These are phyloP conservation scores for Thelaira solivaga DNA, from an alignment of 2,888 invertebrate genomes.

Conservation along the genomic window DNA sequence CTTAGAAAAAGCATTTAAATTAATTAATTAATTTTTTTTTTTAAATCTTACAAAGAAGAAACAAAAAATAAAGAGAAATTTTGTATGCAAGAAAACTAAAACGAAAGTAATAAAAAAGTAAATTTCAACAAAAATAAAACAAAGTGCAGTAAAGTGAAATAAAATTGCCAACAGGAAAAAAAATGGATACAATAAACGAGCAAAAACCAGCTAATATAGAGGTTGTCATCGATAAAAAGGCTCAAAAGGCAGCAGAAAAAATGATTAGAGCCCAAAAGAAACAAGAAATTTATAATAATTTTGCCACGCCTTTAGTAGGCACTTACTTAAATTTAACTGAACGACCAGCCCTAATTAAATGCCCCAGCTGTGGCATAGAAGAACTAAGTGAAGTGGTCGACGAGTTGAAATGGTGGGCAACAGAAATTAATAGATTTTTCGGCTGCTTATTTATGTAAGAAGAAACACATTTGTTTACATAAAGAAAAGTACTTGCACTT, in stretches of 20 bases:
- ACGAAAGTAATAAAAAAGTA: neutral
- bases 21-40: neutral
- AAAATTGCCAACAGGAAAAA: neutral
- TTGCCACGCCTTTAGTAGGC: conserved; percentile 73
- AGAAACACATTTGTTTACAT: neutral
- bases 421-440: conserved; percentile 68
- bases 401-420: conserved; percentile 71
- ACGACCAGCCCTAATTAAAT: conserved; percentile 70
- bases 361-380: conserved; percentile 72
- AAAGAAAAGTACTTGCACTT: neutral
- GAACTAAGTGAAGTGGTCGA: conserved; percentile 70
- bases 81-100: neutral
- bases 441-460: conserved; percentile 74
- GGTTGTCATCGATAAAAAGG: conserved; percentile 55
- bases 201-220: conserved; percentile 46
- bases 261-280: conserved; percentile 60
- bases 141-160: neutral
- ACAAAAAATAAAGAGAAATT: neutral
- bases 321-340: conserved; percentile 72
- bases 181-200: conserved; percentile 31
- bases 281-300: conserved; percentile 71
- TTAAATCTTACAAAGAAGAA: neutral
- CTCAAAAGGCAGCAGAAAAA: conserved; percentile 52
- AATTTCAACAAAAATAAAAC: neutral
- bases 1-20: conserved; percentile 22